Evolutionary conservation across 1,140 invertebrate species (phyloP).

Genomic region (Neodiprion pinetum): DNA sequence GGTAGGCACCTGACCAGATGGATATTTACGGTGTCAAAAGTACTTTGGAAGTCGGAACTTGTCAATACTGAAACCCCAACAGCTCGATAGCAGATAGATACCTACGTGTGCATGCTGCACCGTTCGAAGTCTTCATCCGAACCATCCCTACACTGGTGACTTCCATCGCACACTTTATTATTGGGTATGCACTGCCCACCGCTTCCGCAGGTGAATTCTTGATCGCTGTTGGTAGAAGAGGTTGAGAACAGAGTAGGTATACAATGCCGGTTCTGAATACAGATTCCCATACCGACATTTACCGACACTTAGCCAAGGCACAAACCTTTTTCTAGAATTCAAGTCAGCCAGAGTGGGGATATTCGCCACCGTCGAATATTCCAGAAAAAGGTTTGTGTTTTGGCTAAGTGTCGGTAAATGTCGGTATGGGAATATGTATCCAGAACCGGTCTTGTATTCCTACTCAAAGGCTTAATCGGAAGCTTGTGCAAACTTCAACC

Average conservation of each 20-base stretch:
- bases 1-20: constrained; percentile 41
- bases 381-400: neutral
- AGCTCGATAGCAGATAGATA: constrained; percentile 13
- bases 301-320: too few relatives aligned
- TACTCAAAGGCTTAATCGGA: too few relatives aligned
- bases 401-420: too few relatives aligned
- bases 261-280: too few relatives aligned
- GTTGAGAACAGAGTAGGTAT: neutral
- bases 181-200: constrained; percentile 64
- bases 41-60: too few relatives aligned
- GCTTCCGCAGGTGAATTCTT: constrained; percentile 45
- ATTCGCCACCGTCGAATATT: neutral
- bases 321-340: too few relatives aligned
- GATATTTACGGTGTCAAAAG: too few relatives aligned
- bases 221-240: constrained; percentile 10
- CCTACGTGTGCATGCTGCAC: constrained; percentile 44
- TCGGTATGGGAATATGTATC: too few relatives aligned
- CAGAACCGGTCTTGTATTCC: too few relatives aligned
- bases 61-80: too few relatives aligned
- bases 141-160: constrained; percentile 73
- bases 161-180: constrained; percentile 66
- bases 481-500: neutral
- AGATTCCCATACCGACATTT: too few relatives aligned
- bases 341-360: too few relatives aligned
- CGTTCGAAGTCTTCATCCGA: constrained; percentile 68